A percentile compares a stretch with the other conserved stretches of the same genome.
phyloP scores from a whole-genome alignment of 2,888 invertebrate genomes.

The Drosophila mercatorum region DNA sequence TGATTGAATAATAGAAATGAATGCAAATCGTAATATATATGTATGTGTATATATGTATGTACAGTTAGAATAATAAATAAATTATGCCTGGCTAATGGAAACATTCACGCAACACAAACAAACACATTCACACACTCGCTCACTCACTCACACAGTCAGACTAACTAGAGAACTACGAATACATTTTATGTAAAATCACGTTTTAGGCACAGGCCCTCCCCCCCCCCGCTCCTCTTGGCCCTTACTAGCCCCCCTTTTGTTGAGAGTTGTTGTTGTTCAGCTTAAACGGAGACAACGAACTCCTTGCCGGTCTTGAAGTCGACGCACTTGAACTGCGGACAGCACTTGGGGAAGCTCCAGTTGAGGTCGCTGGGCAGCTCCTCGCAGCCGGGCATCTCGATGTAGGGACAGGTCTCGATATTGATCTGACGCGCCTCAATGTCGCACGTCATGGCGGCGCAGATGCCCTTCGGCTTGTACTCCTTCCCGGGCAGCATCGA shows the following conservation, averaged over 20 bases:
- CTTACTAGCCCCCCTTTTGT: constrained; percentile 10
- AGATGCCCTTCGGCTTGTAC: constrained; percentile 84
- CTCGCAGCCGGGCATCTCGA: constrained; percentile 84
- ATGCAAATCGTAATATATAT: constrained; percentile 49
- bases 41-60: constrained; percentile 19
- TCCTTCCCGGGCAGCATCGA: constrained; percentile 83
- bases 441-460: constrained; percentile 83
- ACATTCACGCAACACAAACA: constrained; percentile 53
- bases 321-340: constrained; percentile 83
- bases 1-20: constrained; percentile 25
- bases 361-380: constrained; percentile 82
- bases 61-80: constrained; percentile 74
- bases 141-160: constrained; percentile 21
- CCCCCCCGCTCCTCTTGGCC: not conserved
- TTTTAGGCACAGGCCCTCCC: constrained; percentile 45
- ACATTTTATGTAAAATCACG: constrained; percentile 72
- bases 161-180: constrained; percentile 65
- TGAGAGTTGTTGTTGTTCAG: constrained; percentile 5
- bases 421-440: constrained; percentile 79
- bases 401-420: constrained; percentile 84
- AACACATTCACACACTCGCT: constrained; percentile 24
- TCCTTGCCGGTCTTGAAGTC: constrained; percentile 84
- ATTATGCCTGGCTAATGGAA: constrained; percentile 60
- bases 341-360: constrained; percentile 84
- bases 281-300: constrained; percentile 80